Evolutionary conservation across 2,888 invertebrate genomes (phyloP), one percentile per base, ranked within the genome.

Genomic region (Spialia ferax): DNA sequence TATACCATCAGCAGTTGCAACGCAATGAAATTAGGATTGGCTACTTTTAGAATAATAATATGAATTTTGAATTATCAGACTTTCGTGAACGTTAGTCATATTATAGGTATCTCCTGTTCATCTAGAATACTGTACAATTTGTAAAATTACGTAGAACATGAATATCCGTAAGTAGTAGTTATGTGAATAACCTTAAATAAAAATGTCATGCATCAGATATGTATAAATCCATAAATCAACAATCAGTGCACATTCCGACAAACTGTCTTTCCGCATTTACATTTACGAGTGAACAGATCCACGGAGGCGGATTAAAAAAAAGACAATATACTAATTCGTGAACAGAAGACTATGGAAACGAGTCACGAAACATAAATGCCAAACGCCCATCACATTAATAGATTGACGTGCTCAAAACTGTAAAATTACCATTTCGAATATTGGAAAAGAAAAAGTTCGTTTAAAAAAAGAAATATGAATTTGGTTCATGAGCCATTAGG

Each of bases 321-420:
- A 73, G 71, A 74, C 71, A 71, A 82, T 77, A 82, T 77, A 81
- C 80, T 83, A 83, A 84, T 84, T 83, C 80, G 77, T 79, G 81
- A 83, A 81, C 77, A 77, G 76, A 79, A 77, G 73, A 72, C 73
- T 76, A 68, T 38, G 77, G 45, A 78, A 78, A 73, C 75, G 74
- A 89, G 92, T 92, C 93, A 93, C 93, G 93, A 86, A 89, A 82
- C 76, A 75, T 77, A 80, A 79, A 83, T 82, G 79, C 81, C 78
- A 77, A 83, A 79, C 80, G 79, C 79, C 83, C 83, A 85, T 88
- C 86, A 82, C 79, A 86, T 87, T 89, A 89, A 91, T 88, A 88
- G 88, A 90, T 87, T 92, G 91, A 87, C 93, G 92, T 91, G 91
- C 86, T 89, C 87, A 84, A 88, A 91, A 92, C 92, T 92, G 91